phyloP scores from a whole-genome alignment of 2,888 invertebrate genomes.

The Andrena trimmerana region DNA sequence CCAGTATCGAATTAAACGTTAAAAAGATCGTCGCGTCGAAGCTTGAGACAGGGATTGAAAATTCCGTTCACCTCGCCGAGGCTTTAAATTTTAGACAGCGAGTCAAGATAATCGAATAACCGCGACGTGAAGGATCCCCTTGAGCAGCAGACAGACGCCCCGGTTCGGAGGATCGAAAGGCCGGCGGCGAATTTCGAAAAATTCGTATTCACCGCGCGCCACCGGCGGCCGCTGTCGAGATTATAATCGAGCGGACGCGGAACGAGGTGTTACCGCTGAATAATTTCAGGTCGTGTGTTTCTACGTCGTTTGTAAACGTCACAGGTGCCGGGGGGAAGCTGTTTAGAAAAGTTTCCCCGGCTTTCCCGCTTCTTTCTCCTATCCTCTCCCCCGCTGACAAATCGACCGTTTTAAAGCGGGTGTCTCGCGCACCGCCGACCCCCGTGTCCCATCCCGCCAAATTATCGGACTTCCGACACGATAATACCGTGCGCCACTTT shows the following conservation, averaged over 20 bases:
- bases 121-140: background rate
- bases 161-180: background rate
- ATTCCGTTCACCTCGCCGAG: no score
- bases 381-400: constrained; percentile 54
- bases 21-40: no score
- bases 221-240: constrained; percentile 42
- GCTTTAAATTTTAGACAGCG: no score
- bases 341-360: constrained; percentile 65
- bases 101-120: no score
- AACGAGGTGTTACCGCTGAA: constrained; percentile 65
- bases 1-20: background rate
- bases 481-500: constrained; percentile 7
- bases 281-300: constrained; percentile 65
- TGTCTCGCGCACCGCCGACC: constrained; percentile 44
- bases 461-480: constrained; percentile 32
- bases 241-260: constrained; percentile 62
- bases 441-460: constrained; percentile 16
- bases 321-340: constrained; percentile 44
- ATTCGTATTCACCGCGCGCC: constrained; percentile 36
- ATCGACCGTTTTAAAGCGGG: constrained; percentile 66
- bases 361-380: constrained; percentile 60
- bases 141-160: background rate
- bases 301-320: constrained; percentile 67
- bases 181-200: constrained; percentile 26
- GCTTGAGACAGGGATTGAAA: no score